These are phyloP conservation scores for Jaculus jaculus DNA, from an alignment of 2,113 vertebrate genomes.

Conservation along the genomic window DNA sequence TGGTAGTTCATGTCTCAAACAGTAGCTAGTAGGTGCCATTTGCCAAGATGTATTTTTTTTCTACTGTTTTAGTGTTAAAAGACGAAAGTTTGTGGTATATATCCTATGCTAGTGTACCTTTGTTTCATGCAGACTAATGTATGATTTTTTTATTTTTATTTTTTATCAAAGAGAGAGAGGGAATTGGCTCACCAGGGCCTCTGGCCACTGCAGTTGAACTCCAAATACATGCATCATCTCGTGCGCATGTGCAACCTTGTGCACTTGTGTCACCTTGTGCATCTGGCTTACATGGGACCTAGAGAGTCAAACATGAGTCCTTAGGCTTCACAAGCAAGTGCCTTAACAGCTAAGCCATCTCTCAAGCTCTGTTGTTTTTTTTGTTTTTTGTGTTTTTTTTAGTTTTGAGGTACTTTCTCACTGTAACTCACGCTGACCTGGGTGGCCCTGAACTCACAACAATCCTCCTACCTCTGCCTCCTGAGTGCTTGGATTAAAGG, in stretches of 20 bases:
- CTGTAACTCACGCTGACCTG: background rate
- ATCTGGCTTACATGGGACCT: too few species aligned
- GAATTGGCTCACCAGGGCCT: too few species aligned
- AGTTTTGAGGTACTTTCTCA: background rate
- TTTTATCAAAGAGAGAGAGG: too few species aligned
- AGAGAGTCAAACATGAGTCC: too few species aligned
- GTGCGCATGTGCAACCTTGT: too few species aligned
- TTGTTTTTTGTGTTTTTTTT: background rate
- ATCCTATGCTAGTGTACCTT: background rate
- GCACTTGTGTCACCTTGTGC: too few species aligned
- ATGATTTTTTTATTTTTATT: background rate
- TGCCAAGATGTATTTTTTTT: conserved; percentile 46
- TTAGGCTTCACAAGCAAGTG: too few species aligned
- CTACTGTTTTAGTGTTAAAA: background rate
- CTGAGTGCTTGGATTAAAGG: background rate
- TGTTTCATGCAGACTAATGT: conserved; percentile 4
- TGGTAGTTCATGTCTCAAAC: conserved; percentile 45
- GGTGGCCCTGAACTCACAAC: background rate
- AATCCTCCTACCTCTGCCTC: background rate
- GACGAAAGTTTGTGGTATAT: background rate
- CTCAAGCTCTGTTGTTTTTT: too few species aligned
- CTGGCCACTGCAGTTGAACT: too few species aligned
- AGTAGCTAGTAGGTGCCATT: conserved; percentile 4
- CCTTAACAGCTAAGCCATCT: too few species aligned
- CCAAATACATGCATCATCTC: too few species aligned